Base-by-base conservation (phyloP, 1,140 invertebrate species). In the Lucilia cuprina region DNA sequence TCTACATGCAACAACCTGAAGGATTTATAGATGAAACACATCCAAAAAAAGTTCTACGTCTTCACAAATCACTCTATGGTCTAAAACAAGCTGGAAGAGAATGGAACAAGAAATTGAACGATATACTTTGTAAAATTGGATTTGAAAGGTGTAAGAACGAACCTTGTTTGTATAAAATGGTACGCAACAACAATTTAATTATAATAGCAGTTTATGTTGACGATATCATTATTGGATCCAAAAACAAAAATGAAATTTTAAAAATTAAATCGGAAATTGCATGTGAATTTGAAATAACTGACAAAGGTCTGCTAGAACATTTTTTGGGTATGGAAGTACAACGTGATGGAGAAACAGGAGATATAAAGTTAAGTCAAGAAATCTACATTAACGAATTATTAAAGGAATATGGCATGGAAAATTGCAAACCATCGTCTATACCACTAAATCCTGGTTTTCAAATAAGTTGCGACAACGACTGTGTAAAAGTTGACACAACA, bases 1-100 rank as follows among this genome's bases (percentile, higher is more conserved):
- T 92, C 1, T 92, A 91, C 60, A 92, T 92, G 91, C 84, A 85
- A 75, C 87, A 88, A 70, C 90, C 91, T 25, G 60, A 87, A 21
- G 89, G 86, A n/a, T 86, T 84, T 65, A 25, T 83, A 78, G 35
- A 84, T 47, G 47, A 83, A 60, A 30, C 21, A 82, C 19, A 17
- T 85, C 47, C 17, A 74, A 85, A 86, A 0, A 85, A 83, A 34
- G 17, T 30, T 1, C 12, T 83, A 25, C 85, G 83, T 80, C 14
- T 74, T 5, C 13, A 17, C 25, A 83, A 87, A 30, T 87, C 89
- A 88, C 35, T 41, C 35, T 41, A 41, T 41, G 35, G 35, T 41
- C 35, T 41, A 41, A 41, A 41, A 41, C 88, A 89, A 86, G 19
- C 84, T 30, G 35, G 70, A 17, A 65, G 65, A 19, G 50, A 78